phyloP scores from a whole-genome alignment of 2,113 vertebrate genomes.

The Drymodes brunneopygia region DNA sequence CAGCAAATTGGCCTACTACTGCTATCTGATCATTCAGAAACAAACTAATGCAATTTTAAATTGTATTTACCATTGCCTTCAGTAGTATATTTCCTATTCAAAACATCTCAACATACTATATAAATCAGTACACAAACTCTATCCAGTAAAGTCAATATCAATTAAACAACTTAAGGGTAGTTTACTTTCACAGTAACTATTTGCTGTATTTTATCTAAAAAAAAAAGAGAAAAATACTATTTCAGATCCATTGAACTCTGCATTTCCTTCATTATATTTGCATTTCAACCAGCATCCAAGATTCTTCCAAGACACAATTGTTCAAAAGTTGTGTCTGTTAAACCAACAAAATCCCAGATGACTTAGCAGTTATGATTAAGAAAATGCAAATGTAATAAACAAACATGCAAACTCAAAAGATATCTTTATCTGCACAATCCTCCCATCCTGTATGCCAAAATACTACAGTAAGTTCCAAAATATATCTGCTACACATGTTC shows the following conservation, averaged over 20 bases:
- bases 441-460: conserved; percentile 37
- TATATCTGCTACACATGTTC: background rate
- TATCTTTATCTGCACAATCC: conserved; percentile 33
- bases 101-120: background rate
- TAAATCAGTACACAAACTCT: background rate
- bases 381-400: conserved; percentile 27
- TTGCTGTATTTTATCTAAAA: background rate
- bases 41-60: background rate
- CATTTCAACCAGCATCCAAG: background rate
- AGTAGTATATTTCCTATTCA: background rate
- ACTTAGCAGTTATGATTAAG: background rate
- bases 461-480: background rate
- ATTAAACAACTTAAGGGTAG: background rate
- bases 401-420: conserved; percentile 15
- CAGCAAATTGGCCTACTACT: background rate
- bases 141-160: background rate
- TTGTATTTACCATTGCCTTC: background rate
- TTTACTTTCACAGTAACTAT: background rate
- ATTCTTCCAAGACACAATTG: background rate
- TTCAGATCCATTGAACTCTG: background rate
- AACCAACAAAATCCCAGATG: background rate
- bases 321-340: background rate
- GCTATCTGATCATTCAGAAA: background rate
- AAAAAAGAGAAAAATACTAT: background rate
- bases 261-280: background rate